Evolutionary conservation across 37 sponge, comb jelly and placozoan species (phyloP).

Genomic region (Halisarca cf. caerulea): DNA sequence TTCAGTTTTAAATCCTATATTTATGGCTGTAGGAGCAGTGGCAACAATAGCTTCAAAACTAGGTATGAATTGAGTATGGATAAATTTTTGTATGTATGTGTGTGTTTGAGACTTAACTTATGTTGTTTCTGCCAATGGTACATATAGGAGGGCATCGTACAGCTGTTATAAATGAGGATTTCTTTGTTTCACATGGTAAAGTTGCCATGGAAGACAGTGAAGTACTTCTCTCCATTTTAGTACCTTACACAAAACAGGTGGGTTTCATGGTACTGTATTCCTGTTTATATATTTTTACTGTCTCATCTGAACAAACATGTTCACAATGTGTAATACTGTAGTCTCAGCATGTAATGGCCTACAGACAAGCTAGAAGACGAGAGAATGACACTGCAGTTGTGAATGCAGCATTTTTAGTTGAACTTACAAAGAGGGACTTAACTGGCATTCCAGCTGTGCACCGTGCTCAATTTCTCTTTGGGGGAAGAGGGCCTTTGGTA

Average conservation of each 20-base stretch:
- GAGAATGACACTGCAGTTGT: slow-evolving; percentile 88
- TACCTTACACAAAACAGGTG: slow-evolving; percentile 76
- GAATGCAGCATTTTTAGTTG: slow-evolving; percentile 70
- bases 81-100: too few species aligned
- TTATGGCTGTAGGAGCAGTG: slow-evolving; percentile 59
- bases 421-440: slow-evolving; percentile 50
- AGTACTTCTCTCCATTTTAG: slow-evolving; percentile 68
- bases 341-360: slow-evolving; percentile 73
- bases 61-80: neutral
- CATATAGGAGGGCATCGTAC: slow-evolving; percentile 10
- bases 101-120: too few species aligned
- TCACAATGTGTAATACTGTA: slow-evolving; percentile 2
- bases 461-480: slow-evolving; percentile 54
- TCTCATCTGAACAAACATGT: neutral
- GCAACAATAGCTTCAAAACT: slow-evolving; percentile 60
- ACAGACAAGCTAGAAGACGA: slow-evolving; percentile 78
- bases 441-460: slow-evolving; percentile 49
- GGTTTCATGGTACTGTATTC: too few species aligned
- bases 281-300: neutral
- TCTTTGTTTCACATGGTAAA: slow-evolving; percentile 76
- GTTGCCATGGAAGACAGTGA: slow-evolving; percentile 65
- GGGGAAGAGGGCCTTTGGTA: slow-evolving; percentile 75
- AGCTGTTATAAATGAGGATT: slow-evolving; percentile 45
- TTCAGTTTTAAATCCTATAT: slow-evolving; percentile 79
- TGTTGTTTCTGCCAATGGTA: too few species aligned